Percentiles rank a stretch among this genome's conserved stretches.
phyloP scores from a whole-genome alignment of 2,888 invertebrate genomes.

The Cerastis rubricosa region DNA sequence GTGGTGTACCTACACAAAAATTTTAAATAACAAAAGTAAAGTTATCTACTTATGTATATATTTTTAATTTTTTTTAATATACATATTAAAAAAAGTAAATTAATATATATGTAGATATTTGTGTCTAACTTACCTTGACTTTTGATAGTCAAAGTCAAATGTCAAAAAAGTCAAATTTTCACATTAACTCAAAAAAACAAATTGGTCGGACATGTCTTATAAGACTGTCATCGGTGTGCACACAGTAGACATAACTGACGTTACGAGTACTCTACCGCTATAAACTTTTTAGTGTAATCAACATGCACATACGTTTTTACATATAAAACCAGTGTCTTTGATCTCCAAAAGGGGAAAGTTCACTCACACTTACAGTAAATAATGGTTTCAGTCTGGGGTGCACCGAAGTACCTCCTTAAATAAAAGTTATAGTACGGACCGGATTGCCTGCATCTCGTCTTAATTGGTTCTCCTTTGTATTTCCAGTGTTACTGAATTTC shows the following conservation, averaged over 20 bases:
- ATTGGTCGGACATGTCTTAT: background rate
- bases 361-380: conserved; percentile 5
- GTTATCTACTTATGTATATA: too few species aligned
- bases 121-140: too few species aligned
- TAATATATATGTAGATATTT: too few species aligned
- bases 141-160: too few species aligned
- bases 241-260: background rate
- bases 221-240: background rate
- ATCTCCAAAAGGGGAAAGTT: conserved; percentile 4
- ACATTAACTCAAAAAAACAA: background rate
- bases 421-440: background rate
- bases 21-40: too few species aligned
- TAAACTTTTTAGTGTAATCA: background rate
- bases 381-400: conserved; percentile 6
- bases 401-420: background rate
- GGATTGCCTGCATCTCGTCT: background rate
- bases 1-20: too few species aligned
- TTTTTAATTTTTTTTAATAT: too few species aligned
- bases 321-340: background rate
- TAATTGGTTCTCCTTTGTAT: conserved; percentile 10
- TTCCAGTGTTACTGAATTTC: conserved; percentile 1
- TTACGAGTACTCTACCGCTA: background rate
- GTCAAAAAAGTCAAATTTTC: too few species aligned
- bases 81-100: too few species aligned
- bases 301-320: background rate